phyloP scores from a whole-genome alignment of 2,797 vertebrate genomes.

The Thalassophryne amazonica region DNA sequence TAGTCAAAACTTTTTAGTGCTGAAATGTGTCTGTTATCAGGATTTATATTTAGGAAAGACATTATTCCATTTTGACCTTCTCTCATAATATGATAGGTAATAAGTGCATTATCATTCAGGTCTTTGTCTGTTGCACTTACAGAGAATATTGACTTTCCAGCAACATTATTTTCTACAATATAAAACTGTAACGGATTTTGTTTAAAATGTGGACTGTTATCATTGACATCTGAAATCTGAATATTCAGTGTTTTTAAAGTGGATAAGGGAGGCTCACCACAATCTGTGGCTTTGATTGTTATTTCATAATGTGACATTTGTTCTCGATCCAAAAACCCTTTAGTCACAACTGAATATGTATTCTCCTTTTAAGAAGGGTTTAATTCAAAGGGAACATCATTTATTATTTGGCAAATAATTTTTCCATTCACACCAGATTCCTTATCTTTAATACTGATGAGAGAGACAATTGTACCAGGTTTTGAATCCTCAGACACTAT shows the following conservation, averaged over 20 bases:
- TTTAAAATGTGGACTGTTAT: conserved; percentile 65
- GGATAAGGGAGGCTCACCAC: conserved; percentile 47
- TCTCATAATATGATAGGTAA: conserved; percentile 64
- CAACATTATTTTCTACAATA: conserved; percentile 67
- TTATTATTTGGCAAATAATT: conserved; percentile 46
- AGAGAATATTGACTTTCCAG: conserved; percentile 56
- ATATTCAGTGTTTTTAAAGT: conserved; percentile 59
- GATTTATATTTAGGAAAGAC: conserved; percentile 65
- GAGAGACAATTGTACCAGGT: conserved; percentile 63
- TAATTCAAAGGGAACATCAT: conserved; percentile 63
- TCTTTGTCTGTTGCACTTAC: conserved; percentile 71
- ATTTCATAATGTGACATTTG: conserved; percentile 50
- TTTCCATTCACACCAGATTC: conserved; percentile 72
- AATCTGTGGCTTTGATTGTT: conserved; percentile 63
- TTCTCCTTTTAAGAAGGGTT: conserved; percentile 58
- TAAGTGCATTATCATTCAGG: conserved; percentile 50
- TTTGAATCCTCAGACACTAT: conserved; percentile 38
- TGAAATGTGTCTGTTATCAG: conserved; percentile 77
- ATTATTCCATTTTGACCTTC: conserved; percentile 26
- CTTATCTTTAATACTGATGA: conserved; percentile 66
- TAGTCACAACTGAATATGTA: conserved; percentile 68
- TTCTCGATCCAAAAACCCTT: conserved; percentile 65
- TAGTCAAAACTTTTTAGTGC: conserved; percentile 82
- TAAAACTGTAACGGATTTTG: conserved; percentile 59
- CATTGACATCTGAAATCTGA: conserved; percentile 71